Percentiles rank a stretch among this genome's conserved stretches.
Conservation (phyloP, 2,888 invertebrate species). For the Leptinotarsa juncta region DNA sequence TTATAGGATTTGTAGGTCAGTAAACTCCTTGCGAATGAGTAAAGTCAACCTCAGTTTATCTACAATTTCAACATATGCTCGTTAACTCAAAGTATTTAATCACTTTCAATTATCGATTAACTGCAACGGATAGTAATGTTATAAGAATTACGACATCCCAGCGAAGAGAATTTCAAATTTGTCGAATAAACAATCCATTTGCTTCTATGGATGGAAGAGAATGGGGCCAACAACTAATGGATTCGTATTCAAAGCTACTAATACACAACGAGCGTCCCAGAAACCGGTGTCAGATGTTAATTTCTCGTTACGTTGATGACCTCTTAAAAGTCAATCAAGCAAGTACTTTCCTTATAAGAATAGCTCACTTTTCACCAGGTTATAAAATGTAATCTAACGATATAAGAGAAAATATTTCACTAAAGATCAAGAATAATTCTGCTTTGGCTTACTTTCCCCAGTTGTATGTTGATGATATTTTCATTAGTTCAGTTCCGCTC, state of each 20-base stretch:
- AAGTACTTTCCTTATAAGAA: not conserved
- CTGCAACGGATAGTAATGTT: not conserved
- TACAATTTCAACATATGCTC: conserved; percentile 4
- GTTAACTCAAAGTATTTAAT: conserved; percentile 9
- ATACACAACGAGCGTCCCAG: not conserved
- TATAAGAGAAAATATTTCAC: no score
- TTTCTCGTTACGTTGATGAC: not conserved
- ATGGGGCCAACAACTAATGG: conserved; percentile 6
- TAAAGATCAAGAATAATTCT: no score
- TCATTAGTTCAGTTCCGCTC: no score
- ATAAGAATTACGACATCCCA: not conserved
- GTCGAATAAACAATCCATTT: not conserved
- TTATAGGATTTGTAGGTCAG: not conserved
- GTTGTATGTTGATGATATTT: no score
- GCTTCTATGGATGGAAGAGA: not conserved
- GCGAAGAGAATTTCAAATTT: not conserved
- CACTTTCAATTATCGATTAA: conserved; percentile 11
- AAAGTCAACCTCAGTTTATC: not conserved
- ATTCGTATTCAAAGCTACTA: not conserved
- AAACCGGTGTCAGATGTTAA: not conserved
- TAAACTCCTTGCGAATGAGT: not conserved
- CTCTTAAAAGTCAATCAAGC: not conserved
- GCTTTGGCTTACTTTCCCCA: no score
- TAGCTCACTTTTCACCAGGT: no score
- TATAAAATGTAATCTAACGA: no score